phyloP scores from a whole-genome alignment of 1,140 invertebrate genomes.

The Chelonus insularis region DNA sequence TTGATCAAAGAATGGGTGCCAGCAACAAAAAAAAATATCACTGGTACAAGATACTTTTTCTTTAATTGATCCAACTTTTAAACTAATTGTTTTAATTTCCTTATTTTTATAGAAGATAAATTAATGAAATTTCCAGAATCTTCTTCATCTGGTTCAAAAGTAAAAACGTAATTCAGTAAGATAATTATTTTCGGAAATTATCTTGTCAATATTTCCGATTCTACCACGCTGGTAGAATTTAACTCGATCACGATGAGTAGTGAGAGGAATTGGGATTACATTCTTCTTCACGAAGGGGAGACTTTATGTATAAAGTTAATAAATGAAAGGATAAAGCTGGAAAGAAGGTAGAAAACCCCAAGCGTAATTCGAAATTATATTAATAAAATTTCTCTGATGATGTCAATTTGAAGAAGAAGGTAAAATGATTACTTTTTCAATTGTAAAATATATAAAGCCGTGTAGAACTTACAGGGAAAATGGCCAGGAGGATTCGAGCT shows the following conservation, averaged over 20 bases:
- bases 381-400: too few relatives aligned
- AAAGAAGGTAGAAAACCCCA: too few relatives aligned
- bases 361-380: too few relatives aligned
- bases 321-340: too few relatives aligned
- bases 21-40: slow-evolving; percentile 33
- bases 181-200: slow-evolving; percentile 37
- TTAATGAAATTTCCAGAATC: too few relatives aligned
- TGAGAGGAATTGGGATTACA: not conserved
- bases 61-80: too few relatives aligned
- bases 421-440: slow-evolving; percentile 1
- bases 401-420: too few relatives aligned
- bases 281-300: not conserved
- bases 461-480: slow-evolving; percentile 55
- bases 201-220: slow-evolving; percentile 35
- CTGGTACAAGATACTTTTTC: too few relatives aligned
- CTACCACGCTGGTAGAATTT: slow-evolving; percentile 21
- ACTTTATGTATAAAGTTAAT: too few relatives aligned
- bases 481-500: slow-evolving; percentile 59
- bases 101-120: too few relatives aligned
- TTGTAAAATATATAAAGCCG: not conserved
- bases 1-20: slow-evolving; percentile 55
- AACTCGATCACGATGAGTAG: slow-evolving; percentile 7
- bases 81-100: too few relatives aligned
- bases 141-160: too few relatives aligned
- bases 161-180: slow-evolving; percentile 5